phyloP scores from a whole-genome alignment of 2,888 invertebrate species.

The Nomada ferruginata region DNA sequence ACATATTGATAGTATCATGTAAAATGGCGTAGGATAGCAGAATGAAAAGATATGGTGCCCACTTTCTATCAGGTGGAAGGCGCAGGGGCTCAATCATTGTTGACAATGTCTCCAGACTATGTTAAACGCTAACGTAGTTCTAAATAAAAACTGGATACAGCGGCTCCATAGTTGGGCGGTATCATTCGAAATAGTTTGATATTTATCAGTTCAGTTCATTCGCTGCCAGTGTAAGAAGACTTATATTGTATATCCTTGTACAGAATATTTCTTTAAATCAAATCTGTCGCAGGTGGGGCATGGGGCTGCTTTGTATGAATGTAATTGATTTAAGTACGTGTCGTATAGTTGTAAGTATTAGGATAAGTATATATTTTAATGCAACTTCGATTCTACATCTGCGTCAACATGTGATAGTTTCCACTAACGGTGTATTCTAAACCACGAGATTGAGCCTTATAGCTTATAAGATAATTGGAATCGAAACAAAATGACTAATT shows the following conservation, averaged over 20 bases:
- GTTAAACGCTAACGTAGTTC: constrained; percentile 66
- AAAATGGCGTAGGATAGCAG: constrained; percentile 83
- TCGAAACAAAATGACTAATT: constrained; percentile 55
- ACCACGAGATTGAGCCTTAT: constrained; percentile 74
- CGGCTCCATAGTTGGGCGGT: constrained; percentile 65
- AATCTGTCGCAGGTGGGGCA: constrained; percentile 72
- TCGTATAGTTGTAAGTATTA: constrained; percentile 75
- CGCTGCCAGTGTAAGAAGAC: constrained; percentile 74
- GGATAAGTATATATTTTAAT: constrained; percentile 70
- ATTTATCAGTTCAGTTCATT: constrained; percentile 78
- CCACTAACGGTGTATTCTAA: constrained; percentile 67
- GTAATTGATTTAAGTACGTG: constrained; percentile 70
- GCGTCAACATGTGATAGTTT: constrained; percentile 71
- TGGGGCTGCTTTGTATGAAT: constrained; percentile 75
- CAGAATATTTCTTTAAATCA: constrained; percentile 71
- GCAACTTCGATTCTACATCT: constrained; percentile 69
- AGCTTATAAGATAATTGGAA: constrained; percentile 64
- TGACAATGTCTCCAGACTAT: constrained; percentile 73
- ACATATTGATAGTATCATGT: constrained; percentile 84
- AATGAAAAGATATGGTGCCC: constrained; percentile 69
- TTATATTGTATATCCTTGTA: constrained; percentile 74
- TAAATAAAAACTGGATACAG: constrained; percentile 58
- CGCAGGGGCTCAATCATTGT: constrained; percentile 79
- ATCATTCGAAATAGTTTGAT: constrained; percentile 65
- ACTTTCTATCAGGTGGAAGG: constrained; percentile 69